These are phyloP conservation scores for Philaethria dido DNA, from an alignment of 2,888 invertebrate genomes.

Conservation along the genomic window DNA sequence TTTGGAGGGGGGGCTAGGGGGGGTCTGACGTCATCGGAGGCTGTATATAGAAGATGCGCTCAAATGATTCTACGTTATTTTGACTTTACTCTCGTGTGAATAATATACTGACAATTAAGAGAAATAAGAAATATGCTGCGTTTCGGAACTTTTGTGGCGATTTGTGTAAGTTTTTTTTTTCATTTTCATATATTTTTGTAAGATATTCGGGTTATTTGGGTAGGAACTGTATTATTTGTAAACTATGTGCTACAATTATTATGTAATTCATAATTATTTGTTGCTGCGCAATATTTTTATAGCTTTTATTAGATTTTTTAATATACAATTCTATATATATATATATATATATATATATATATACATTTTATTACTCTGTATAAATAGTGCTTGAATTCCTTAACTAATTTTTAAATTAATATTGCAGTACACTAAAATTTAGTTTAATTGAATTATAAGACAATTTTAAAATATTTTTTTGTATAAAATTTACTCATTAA, in stretches of 20 bases:
- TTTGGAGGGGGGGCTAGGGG: constrained; percentile 52
- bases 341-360: no score
- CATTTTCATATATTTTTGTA: not conserved
- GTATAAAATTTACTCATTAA: no score
- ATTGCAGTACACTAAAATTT: no score
- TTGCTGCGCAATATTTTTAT: no score
- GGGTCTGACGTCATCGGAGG: constrained; percentile 73
- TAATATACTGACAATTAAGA: constrained; percentile 33
- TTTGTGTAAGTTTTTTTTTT: constrained; percentile 59
- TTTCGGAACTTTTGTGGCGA: constrained; percentile 62
- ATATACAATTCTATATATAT: no score
- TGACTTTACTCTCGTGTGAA: constrained; percentile 60
- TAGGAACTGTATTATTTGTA: constrained; percentile 3
- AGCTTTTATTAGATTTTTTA: no score
- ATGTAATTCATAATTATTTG: not conserved
- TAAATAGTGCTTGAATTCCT: no score
- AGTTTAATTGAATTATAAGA: no score
- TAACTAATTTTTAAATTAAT: no score
- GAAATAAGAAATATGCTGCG: constrained; percentile 60
- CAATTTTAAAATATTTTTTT: no score
- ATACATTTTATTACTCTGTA: no score
- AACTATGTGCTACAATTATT: not conserved
- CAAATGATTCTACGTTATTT: constrained; percentile 62
- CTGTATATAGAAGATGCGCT: constrained; percentile 78
- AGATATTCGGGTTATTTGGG: not conserved